These are phyloP conservation scores for Harmothoe impar DNA, from an alignment of 2,888 invertebrate species.

Conservation along the genomic window DNA sequence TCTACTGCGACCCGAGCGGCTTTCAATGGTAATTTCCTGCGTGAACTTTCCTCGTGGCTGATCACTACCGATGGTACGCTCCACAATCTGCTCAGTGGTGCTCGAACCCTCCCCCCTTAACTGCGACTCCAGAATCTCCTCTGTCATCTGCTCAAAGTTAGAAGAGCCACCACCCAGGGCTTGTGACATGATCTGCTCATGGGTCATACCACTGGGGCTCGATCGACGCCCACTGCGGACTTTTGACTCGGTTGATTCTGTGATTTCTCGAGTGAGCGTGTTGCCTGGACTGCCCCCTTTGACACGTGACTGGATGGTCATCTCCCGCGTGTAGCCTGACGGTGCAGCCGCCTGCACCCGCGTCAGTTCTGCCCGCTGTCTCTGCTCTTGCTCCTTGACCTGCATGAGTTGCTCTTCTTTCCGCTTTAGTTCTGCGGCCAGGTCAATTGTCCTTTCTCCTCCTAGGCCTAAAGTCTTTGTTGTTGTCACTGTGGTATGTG, in stretches of 20 bases:
- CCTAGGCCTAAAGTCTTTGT: neutral
- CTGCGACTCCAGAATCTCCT: conserved; percentile 3
- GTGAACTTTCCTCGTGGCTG: neutral
- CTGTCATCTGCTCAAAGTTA: conserved; percentile 14
- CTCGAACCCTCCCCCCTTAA: neutral
- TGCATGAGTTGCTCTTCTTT: neutral
- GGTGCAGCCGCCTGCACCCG: neutral
- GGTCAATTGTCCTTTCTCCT: too few species aligned
- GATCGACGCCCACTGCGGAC: neutral
- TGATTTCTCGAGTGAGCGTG: neutral
- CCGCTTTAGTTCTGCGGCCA: neutral
- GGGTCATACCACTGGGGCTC: conserved; percentile 12
- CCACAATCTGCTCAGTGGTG: conserved; percentile 12
- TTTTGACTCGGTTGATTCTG: neutral
- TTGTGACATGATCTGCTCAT: conserved; percentile 47
- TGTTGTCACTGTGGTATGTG: neutral
- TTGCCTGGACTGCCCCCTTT: conserved; percentile 32
- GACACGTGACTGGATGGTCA: conserved; percentile 15
- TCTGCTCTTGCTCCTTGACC: neutral
- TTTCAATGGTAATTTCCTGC: conserved; percentile 27
- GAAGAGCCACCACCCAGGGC: neutral
- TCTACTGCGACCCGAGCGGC: neutral
- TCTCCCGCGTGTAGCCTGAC: conserved; percentile 6
- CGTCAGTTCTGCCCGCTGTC: conserved; percentile 9
- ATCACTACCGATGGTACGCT: neutral